Base-by-base conservation (phyloP, 2,113 vertebrate genomes). In the Genyomyrus donnyi region DNA sequence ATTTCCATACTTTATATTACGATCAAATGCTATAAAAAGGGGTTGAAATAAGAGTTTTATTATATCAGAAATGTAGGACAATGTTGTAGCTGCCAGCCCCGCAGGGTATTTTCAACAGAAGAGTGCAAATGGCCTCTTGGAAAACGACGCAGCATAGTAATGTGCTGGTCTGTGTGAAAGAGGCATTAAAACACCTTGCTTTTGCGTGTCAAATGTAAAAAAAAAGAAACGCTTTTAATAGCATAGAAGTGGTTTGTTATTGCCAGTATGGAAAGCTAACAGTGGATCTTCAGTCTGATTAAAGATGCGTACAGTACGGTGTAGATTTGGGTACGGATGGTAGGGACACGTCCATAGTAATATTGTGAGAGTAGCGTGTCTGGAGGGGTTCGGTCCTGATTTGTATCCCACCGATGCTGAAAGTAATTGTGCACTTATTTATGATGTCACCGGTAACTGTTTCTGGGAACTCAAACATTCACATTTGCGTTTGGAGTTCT, bases 41-140 rank as follows among this genome's bases (percentile, higher is more conserved):
- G 9, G 52, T 62, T 56, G 9, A 35, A 88, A 13, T 39, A 88
- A 48, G 50, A 56, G 85, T 66, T 31, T 42, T 66, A 24, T 66
- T 45, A 19, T 21, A 39, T 45, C 87, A 62, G 4, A 88, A 45
- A 88, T 62, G 52, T 88, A 50, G 56, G 87, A 27, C 87, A 45
- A 19, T n/a, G 17, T 31, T 62, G 7, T n/a, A 24, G 31, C 53
- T 88, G 52, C 21, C 87, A 56, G 39, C 9, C 39, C 83, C 21
- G 0, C 39, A 27, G 53, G 53, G 46, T 39, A 24, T 39, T 24
- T 27, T 58, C 53, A 39, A 39, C 31, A 49, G 35, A 88, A 56
- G 53, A n/a, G 52, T 17, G 53, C 87, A 88, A 62, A 62, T 88
- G 87, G 56, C 87, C 35, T 58, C 58, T 66, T 87, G 85, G 85